Evolutionary conservation across 1,140 invertebrate species (phyloP).

Genomic region (Drosophila subpulchrella): DNA sequence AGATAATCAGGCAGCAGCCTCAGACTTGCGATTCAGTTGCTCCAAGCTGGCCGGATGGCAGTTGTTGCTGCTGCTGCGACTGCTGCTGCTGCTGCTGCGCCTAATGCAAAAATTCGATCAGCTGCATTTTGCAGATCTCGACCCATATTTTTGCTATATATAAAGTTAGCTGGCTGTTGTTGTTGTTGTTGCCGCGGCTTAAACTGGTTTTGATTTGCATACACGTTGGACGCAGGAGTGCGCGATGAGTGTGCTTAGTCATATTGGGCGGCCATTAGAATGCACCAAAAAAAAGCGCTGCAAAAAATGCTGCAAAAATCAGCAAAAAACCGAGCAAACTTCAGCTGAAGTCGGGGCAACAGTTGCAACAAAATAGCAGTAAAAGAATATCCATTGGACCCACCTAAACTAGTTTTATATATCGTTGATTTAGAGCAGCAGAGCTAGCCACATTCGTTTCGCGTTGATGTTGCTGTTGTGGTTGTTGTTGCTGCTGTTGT

Average conservation of each 20-base stretch:
- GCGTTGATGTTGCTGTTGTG: conserved; percentile 52
- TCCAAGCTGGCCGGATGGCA: conserved; percentile 68
- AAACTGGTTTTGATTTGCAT: conserved; percentile 84
- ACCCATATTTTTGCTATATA: conserved; percentile 82
- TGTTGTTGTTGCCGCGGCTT: conserved; percentile 45
- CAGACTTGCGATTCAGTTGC: conserved; percentile 52
- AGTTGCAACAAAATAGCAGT: conserved; percentile 78
- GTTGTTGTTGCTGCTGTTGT: conserved; percentile 28
- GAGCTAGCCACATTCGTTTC: conserved; percentile 75
- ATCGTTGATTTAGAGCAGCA: conserved; percentile 75
- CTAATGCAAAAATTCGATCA: conserved; percentile 84
- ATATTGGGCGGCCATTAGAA: conserved; percentile 85
- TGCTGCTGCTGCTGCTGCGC: conserved; percentile 70
- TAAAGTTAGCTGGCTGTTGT: conserved; percentile 45
- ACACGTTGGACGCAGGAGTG: conserved; percentile 79
- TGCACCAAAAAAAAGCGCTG: conserved; percentile 56
- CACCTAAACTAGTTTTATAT: conserved; percentile 84
- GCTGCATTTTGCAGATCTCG: conserved; percentile 83
- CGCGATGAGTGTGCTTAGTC: conserved; percentile 84
- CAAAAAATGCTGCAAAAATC: conserved; percentile 9
- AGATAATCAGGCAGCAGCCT: conserved; percentile 74
- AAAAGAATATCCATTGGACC: conserved; percentile 83
- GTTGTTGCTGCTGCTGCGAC: conserved; percentile 52
- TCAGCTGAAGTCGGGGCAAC: conserved; percentile 36
- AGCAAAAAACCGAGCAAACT: conserved; percentile 27